Conservation (phyloP, 2,797 vertebrate genomes). For the Alosa sapidissima region DNA sequence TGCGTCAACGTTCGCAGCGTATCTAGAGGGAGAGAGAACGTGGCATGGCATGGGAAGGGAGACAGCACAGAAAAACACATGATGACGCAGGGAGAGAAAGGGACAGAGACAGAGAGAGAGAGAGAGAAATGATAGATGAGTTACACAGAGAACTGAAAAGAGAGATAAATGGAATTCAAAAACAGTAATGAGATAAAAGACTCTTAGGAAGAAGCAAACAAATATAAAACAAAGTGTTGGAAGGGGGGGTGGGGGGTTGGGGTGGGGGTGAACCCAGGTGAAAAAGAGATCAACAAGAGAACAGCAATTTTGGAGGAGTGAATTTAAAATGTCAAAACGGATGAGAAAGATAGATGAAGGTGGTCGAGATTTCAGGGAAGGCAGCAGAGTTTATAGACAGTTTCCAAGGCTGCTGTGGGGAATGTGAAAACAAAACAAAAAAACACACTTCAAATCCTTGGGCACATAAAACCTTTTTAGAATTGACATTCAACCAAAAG, state of each 20-base stretch:
- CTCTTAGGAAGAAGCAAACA: not conserved
- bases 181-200: conserved; percentile 33
- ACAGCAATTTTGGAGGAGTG: not conserved
- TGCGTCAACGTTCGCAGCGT: conserved; percentile 68
- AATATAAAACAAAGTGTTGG: conserved; percentile 14
- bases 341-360: conserved; percentile 20
- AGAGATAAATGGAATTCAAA: conserved; percentile 39
- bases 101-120: conserved; percentile 36
- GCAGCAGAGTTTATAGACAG: conserved; percentile 13
- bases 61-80: conserved; percentile 50
- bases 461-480: not conserved
- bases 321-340: conserved; percentile 12
- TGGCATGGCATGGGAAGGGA: conserved; percentile 35
- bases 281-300: not conserved
- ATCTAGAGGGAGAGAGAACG: conserved; percentile 66
- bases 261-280: too few species aligned
- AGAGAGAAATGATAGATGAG: conserved; percentile 39
- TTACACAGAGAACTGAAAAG: conserved; percentile 47
- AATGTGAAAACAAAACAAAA: not conserved
- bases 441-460: not conserved
- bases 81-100: conserved; percentile 33
- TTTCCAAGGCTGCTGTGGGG: not conserved
- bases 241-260: too few species aligned
- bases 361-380: not conserved
- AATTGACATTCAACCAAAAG: not conserved